Conservation (phyloP, 1,140 invertebrate genomes). For the Maniola jurtina region DNA sequence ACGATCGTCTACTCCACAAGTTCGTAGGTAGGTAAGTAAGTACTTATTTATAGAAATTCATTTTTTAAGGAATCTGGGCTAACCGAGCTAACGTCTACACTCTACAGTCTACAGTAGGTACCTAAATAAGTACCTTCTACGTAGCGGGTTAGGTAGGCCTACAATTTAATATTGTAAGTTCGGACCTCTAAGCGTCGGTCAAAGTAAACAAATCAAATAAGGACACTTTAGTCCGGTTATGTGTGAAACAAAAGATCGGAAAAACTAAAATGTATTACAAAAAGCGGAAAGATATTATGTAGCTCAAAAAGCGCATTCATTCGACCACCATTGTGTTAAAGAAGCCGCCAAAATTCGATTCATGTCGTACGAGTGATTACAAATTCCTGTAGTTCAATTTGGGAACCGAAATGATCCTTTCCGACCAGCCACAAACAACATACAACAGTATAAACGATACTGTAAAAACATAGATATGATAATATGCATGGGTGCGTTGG, state of each 20-base stretch:
- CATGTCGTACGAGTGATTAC: slow-evolving; percentile 28
- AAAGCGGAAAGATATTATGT: slow-evolving; percentile 16
- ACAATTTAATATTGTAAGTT: no score
- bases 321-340: slow-evolving; percentile 23
- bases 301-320: slow-evolving; percentile 22
- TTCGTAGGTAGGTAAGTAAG: no score
- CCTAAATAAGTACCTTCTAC: no score
- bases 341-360: slow-evolving; percentile 30
- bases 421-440: slow-evolving; percentile 14
- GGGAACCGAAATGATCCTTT: slow-evolving; percentile 33
- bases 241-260: neutral
- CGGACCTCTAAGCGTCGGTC: neutral
- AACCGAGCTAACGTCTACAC: no score
- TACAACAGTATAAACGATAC: slow-evolving; percentile 27
- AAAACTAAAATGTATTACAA: slow-evolving; percentile 11
- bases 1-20: neutral
- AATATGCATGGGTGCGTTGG: slow-evolving; percentile 26
- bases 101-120: no score
- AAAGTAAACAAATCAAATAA: neutral
- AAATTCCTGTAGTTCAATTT: slow-evolving; percentile 34
- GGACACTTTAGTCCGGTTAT: neutral
- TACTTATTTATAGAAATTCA: neutral
- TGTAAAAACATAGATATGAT: slow-evolving; percentile 35
- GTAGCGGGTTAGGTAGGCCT: no score
- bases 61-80: neutral